Evolutionary conservation across 2,888 invertebrate genomes (phyloP).

Genomic region (Hydroisotoma schaefferi): DNA sequence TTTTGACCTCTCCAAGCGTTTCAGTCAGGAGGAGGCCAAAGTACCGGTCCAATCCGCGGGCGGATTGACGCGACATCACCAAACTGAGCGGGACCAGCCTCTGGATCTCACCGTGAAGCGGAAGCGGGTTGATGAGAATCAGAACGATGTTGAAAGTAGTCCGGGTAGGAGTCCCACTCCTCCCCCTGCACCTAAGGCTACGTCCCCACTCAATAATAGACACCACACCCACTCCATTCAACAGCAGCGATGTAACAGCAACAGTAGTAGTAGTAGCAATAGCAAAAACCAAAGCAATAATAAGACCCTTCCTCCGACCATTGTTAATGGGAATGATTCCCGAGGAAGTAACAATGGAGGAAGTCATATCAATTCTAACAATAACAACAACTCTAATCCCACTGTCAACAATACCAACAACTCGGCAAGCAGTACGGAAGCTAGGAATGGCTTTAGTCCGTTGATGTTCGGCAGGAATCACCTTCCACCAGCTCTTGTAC

Average conservation of each 20-base stretch:
- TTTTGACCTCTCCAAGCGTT: conserved; percentile 43
- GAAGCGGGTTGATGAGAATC: conserved; percentile 83
- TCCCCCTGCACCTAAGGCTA: conserved; percentile 52
- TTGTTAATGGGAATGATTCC: too few species aligned
- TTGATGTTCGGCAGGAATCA: conserved; percentile 38
- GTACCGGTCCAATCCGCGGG: conserved; percentile 8
- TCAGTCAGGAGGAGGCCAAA: conserved; percentile 25
- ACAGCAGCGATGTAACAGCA: too few species aligned
- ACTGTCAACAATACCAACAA: not conserved
- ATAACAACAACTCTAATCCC: not conserved
- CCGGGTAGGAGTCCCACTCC: conserved; percentile 7
- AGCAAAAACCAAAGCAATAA: not conserved
- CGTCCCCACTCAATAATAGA: conserved; percentile 53
- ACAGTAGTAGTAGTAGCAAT: conserved; percentile 55
- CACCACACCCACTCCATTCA: conserved; percentile 57
- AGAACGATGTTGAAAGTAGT: conserved; percentile 70
- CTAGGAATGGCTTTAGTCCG: not conserved
- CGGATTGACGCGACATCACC: too few species aligned
- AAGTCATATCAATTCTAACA: not conserved
- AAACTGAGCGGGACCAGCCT: conserved; percentile 67
- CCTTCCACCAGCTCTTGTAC: conserved; percentile 22
- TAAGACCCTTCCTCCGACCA: too few species aligned
- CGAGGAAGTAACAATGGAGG: conserved; percentile 44
- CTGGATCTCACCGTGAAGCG: conserved; percentile 81
- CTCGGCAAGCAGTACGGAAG: not conserved